Percentiles rank a stretch among this genome's conserved stretches.
Evolutionary conservation across 2,888 invertebrate genomes (phyloP).

Genomic region (Julus scanicus): DNA sequence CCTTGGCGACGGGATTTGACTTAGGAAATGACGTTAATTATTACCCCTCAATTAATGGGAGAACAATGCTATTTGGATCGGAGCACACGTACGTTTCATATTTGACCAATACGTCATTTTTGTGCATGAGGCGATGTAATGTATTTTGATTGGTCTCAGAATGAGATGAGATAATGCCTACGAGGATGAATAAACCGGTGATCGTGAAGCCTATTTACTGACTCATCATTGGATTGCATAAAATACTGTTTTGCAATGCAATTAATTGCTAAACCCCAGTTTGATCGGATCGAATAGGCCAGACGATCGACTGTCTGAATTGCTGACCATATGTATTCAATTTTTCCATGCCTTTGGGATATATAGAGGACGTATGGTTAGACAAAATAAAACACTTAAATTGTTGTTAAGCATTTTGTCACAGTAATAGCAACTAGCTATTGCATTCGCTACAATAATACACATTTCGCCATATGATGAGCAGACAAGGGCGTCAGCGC

Average conservation of each 20-base stretch:
- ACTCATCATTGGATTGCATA: not conserved
- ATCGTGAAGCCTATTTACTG: not conserved
- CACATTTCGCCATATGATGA: too few species aligned
- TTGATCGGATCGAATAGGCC: not conserved
- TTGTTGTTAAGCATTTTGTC: too few species aligned
- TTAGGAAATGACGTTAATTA: not conserved
- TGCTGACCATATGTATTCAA: too few species aligned
- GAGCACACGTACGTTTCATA: not conserved
- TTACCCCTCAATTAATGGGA: not conserved
- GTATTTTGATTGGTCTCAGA: not conserved
- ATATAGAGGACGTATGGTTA: too few species aligned
- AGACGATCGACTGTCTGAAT: not conserved
- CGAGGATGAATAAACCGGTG: not conserved
- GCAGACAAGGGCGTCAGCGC: too few species aligned
- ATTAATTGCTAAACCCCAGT: too few species aligned
- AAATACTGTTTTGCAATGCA: not conserved
- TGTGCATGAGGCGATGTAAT: not conserved
- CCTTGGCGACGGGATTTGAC: not conserved
- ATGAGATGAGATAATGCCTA: not conserved
- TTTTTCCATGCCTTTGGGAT: too few species aligned
- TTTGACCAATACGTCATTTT: not conserved
- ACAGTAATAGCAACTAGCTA: too few species aligned
- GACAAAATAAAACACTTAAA: too few species aligned
- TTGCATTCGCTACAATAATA: too few species aligned
- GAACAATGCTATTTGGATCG: slow-evolving; percentile 31